A percentile compares a stretch with the other conserved stretches of the same genome.
Evolutionary conservation across 2,888 invertebrate genomes (phyloP).

Genomic region (Bellardia bayeri): DNA sequence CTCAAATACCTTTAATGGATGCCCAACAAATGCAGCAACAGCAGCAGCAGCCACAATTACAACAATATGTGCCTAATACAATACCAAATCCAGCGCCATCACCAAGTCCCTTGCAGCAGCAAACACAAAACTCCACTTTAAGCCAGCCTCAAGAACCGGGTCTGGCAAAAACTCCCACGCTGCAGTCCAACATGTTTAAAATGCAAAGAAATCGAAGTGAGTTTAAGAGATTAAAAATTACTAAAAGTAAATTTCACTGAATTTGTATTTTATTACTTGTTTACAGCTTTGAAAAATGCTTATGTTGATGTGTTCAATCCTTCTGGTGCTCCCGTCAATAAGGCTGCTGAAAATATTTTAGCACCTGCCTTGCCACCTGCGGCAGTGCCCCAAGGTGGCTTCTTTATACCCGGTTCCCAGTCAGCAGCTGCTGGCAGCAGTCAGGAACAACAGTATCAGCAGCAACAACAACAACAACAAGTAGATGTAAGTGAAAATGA

Average conservation of each 20-base stretch:
- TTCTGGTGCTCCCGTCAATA: slow-evolving; percentile 84
- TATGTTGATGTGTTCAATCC: slow-evolving; percentile 97
- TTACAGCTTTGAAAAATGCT: slow-evolving; percentile 90
- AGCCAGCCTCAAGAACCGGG: slow-evolving; percentile 70
- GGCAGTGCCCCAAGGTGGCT: slow-evolving; percentile 82
- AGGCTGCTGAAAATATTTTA: slow-evolving; percentile 81
- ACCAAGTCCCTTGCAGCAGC: slow-evolving; percentile 67
- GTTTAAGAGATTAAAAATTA: slow-evolving; percentile 78
- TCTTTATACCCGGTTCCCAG: slow-evolving; percentile 80
- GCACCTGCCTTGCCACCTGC: slow-evolving; percentile 83
- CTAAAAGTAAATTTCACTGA: neutral
- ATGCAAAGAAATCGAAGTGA: slow-evolving; percentile 91
- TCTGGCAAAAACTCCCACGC: slow-evolving; percentile 80
- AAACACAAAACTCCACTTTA: slow-evolving; percentile 34
- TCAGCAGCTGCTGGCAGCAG: slow-evolving; percentile 36
- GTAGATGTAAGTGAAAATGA: slow-evolving; percentile 69
- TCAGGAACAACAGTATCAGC: slow-evolving; percentile 73
- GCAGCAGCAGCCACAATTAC: slow-evolving; percentile 67
- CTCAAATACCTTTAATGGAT: slow-evolving; percentile 69
- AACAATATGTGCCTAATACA: slow-evolving; percentile 66
- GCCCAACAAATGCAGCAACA: slow-evolving; percentile 66
- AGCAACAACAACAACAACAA: slow-evolving; percentile 76
- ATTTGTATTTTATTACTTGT: slow-evolving; percentile 34
- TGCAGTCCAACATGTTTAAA: slow-evolving; percentile 90
- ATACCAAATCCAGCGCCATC: slow-evolving; percentile 63